Conservation (phyloP, 2,888 invertebrate genomes). For the Aphodius sticticus region DNA sequence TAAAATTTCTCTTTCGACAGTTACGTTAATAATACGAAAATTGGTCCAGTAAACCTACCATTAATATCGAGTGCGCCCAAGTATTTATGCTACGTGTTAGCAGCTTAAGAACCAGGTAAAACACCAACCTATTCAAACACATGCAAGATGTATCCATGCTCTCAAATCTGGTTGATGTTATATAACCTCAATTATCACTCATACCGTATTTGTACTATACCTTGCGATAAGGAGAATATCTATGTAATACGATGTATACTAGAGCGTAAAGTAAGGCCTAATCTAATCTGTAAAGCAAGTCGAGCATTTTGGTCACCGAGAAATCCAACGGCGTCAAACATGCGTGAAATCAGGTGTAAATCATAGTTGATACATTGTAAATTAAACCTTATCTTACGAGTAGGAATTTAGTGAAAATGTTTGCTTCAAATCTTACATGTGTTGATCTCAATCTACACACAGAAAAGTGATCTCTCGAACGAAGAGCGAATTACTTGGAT, state of each 20-base stretch:
- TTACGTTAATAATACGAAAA: neutral
- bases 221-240: neutral
- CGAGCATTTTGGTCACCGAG: neutral
- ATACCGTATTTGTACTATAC: neutral
- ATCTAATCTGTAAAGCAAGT: neutral
- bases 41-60: neutral
- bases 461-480: no score
- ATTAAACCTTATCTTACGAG: neutral
- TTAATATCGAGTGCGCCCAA: neutral
- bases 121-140: neutral
- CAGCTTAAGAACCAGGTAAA: neutral
- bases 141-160: neutral
- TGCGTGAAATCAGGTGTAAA: neutral
- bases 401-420: neutral
- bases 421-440: neutral
- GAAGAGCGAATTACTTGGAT: no score
- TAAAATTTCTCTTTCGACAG: no score
- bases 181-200: neutral
- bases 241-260: neutral
- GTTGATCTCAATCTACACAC: neutral
- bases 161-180: neutral
- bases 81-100: neutral
- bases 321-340: neutral
- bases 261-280: neutral
- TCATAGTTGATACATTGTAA: neutral